phyloP scores from a whole-genome alignment of 2,888 invertebrate species.

The Trichogramma evanescens region DNA sequence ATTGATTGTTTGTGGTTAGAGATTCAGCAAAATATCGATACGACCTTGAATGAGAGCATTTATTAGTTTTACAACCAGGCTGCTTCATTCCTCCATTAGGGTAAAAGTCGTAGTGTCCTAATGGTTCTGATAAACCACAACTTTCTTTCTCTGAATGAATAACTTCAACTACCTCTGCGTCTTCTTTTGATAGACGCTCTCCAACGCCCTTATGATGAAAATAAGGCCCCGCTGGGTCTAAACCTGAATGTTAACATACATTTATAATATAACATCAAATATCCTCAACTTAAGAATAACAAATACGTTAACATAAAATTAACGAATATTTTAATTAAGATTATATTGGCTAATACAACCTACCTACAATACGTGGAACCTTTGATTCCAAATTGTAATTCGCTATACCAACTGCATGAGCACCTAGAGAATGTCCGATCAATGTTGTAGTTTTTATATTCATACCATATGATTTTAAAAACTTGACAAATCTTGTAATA shows the following conservation, averaged over 20 bases:
- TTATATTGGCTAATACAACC: not conserved
- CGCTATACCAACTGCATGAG: conserved; percentile 31
- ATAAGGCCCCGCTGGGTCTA: conserved; percentile 45
- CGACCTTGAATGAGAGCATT: conserved; percentile 31
- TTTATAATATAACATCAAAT: not conserved
- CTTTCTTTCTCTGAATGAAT: conserved; percentile 42
- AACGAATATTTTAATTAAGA: not conserved
- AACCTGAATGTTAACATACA: conserved; percentile 30
- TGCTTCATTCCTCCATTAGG: conserved; percentile 43
- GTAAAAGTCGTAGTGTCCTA: conserved; percentile 44
- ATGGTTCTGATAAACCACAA: conserved; percentile 34
- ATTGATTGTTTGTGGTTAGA: conserved; percentile 18
- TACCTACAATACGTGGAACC: conserved; percentile 29
- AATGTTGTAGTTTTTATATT: conserved; percentile 23
- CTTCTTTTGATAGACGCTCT: conserved; percentile 36
- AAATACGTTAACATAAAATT: not conserved
- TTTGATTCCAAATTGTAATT: conserved; percentile 22
- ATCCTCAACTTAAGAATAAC: not conserved
- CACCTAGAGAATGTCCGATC: conserved; percentile 36
- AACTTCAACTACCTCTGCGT: conserved; percentile 42
- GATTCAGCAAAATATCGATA: conserved; percentile 33
- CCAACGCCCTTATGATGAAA: conserved; percentile 30
- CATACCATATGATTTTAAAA: conserved; percentile 25
- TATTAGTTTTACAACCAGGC: conserved; percentile 29
- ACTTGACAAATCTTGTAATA: conserved; percentile 29